These are phyloP conservation scores for Caracal caracal DNA, from an alignment of 2,113 vertebrate species.

Conservation along the genomic window DNA sequence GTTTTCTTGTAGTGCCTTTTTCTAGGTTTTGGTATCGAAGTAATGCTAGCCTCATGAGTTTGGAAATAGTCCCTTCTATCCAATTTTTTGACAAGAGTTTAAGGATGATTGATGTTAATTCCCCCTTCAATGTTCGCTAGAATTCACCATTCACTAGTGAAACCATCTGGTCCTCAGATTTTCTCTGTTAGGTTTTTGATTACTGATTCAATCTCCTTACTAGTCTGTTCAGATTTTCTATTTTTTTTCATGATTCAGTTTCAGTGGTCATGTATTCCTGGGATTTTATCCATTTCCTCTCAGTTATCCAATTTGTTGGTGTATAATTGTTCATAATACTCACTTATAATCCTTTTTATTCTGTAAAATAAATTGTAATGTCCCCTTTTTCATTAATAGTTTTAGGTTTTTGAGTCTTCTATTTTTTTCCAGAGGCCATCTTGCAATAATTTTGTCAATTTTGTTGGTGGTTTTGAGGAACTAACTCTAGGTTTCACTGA, in stretches of 20 bases:
- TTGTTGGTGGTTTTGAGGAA: neutral
- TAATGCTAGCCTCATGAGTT: neutral
- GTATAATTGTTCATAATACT: neutral
- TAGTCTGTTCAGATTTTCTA: neutral
- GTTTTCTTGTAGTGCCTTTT: neutral
- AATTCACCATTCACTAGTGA: neutral
- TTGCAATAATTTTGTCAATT: neutral
- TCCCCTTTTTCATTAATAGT: neutral
- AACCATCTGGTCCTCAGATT: neutral
- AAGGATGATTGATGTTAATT: neutral
- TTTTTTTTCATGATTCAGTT: neutral
- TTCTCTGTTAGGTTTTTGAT: neutral
- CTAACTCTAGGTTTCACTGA: neutral
- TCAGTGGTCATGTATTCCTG: neutral
- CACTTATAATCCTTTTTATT: neutral
- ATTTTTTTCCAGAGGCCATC: neutral
- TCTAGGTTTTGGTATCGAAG: neutral
- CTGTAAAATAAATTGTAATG: neutral
- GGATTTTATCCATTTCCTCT: neutral
- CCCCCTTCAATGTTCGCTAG: neutral
- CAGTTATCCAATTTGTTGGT: neutral
- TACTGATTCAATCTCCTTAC: neutral
- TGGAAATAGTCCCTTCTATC: neutral
- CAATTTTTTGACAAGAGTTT: neutral
- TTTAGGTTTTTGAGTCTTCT: neutral